Conservation (phyloP, 2,888 invertebrate species). For the Xestia rhomboidea region DNA sequence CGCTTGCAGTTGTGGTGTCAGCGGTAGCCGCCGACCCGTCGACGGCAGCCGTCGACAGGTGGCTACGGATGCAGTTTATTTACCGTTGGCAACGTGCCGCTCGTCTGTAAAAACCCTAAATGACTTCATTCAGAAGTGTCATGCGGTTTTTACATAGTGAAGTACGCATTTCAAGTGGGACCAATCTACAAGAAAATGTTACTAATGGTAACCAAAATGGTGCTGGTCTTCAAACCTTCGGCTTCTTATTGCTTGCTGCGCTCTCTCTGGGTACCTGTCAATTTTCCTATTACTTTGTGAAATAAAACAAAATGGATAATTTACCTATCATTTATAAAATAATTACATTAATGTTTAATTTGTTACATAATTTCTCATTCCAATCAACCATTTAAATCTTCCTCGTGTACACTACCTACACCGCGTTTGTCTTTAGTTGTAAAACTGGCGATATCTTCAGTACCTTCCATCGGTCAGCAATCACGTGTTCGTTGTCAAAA, state of each 20-base stretch:
- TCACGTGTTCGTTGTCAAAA: background rate
- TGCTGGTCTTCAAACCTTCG: background rate
- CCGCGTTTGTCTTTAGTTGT: background rate
- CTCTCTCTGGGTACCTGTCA: background rate
- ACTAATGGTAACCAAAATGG: too few relatives aligned
- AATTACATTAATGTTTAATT: background rate
- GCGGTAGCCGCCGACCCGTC: too few relatives aligned
- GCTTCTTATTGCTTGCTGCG: background rate
- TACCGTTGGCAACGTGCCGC: too few relatives aligned
- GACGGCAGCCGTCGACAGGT: too few relatives aligned
- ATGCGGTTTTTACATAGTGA: background rate
- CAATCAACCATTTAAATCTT: background rate
- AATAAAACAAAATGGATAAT: slow-evolving; percentile 10
- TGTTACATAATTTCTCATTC: background rate
- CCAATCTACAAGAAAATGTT: background rate
- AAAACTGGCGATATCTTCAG: background rate
- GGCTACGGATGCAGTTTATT: too few relatives aligned
- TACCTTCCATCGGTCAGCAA: background rate
- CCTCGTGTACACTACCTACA: background rate
- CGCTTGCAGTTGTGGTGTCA: too few relatives aligned
- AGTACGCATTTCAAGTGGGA: background rate
- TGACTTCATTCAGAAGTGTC: background rate
- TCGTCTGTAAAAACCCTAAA: too few relatives aligned
- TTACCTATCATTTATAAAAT: slow-evolving; percentile 12
- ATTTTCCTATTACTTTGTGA: background rate